Percentiles rank a stretch among this genome's conserved stretches.
Evolutionary conservation across 2,888 invertebrate genomes (phyloP).

Genomic region (Linyphia triangularis): DNA sequence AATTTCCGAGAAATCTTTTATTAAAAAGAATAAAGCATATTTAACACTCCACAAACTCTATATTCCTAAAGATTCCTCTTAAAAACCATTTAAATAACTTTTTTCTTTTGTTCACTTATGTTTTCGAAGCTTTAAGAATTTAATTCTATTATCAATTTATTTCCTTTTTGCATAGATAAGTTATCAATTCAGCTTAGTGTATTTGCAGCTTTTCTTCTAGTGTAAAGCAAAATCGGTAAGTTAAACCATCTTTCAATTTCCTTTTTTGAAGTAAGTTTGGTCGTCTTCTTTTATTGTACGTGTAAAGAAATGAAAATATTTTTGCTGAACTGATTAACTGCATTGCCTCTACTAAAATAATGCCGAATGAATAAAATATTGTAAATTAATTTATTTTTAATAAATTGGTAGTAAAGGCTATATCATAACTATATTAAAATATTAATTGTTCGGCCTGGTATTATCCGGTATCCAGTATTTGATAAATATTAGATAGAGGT

Average conservation of each 20-base stretch:
- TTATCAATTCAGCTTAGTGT: background rate
- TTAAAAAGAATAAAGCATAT: background rate
- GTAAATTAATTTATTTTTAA: too few species aligned
- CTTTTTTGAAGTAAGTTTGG: background rate
- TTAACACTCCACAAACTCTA: background rate
- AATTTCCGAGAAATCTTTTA: background rate
- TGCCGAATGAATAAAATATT: too few species aligned
- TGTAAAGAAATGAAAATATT: background rate
- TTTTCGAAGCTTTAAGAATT: slow-evolving; percentile 8
- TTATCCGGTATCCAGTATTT: too few species aligned
- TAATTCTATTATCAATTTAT: slow-evolving; percentile 21
- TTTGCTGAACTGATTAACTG: too few species aligned
- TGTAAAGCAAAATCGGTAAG: slow-evolving; percentile 9
- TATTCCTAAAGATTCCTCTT: slow-evolving; percentile 19
- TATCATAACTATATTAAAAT: too few species aligned
- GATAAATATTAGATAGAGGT: too few species aligned
- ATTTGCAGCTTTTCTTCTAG: background rate
- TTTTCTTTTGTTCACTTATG: background rate
- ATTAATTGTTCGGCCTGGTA: too few species aligned
- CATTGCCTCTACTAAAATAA: too few species aligned
- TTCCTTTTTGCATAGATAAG: slow-evolving; percentile 15
- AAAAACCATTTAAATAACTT: slow-evolving; percentile 20
- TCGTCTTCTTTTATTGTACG: background rate
- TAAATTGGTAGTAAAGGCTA: too few species aligned
- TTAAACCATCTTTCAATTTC: slow-evolving; percentile 20